Conservation (phyloP, 2,888 invertebrate genomes). For the Trichopria drosophilae region DNA sequence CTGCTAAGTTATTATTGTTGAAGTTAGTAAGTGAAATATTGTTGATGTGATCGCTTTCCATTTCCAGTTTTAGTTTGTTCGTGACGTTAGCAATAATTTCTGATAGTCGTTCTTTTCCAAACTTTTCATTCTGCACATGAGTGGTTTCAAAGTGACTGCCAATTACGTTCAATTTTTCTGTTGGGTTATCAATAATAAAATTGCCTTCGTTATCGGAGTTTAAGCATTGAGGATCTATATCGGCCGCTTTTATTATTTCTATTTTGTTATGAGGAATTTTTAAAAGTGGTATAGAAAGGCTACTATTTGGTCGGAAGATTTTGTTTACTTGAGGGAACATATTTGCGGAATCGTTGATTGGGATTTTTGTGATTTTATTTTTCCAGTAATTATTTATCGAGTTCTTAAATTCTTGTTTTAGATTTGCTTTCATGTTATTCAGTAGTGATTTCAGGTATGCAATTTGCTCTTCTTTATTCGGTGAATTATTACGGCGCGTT, state of each 20-base stretch:
- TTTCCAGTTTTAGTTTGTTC: not conserved
- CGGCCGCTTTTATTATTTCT: not conserved
- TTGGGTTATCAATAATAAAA: no score
- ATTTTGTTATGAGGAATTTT: conserved; percentile 2
- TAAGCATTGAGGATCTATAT: no score
- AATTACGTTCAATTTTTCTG: no score
- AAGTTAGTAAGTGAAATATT: no score
- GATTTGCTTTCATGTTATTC: not conserved
- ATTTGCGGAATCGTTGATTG: conserved; percentile 7
- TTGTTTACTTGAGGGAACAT: conserved; percentile 28
- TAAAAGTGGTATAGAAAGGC: not conserved
- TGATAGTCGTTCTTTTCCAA: no score
- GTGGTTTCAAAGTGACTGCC: no score
- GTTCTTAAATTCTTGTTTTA: conserved; percentile 13
- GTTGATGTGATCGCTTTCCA: no score
- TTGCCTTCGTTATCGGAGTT: not conserved
- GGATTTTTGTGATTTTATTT: conserved; percentile 17
- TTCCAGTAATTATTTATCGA: conserved; percentile 19
- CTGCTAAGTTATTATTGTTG: conserved; percentile 7
- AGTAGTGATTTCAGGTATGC: conserved; percentile 9
- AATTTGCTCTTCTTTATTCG: not conserved
- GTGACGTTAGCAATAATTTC: not conserved
- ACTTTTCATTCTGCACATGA: no score
- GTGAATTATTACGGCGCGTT: not conserved
- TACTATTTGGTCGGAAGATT: conserved; percentile 20